Conservation (phyloP, 2,113 vertebrate species). For the Erpornis zantholeuca region DNA sequence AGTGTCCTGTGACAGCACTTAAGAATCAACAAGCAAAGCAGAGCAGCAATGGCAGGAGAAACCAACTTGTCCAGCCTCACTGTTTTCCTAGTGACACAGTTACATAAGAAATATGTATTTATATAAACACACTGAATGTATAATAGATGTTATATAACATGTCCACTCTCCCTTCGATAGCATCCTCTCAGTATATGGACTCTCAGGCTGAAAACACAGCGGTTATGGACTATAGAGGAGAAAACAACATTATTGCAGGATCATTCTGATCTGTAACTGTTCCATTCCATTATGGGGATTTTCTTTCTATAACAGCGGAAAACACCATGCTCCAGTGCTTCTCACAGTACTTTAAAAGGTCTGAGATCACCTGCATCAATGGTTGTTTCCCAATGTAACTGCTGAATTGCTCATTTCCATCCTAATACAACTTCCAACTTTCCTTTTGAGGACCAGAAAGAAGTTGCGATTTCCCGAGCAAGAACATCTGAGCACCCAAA, state of each 20-base stretch:
- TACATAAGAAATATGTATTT: conserved; percentile 31
- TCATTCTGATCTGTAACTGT: background rate
- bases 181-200: background rate
- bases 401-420: background rate
- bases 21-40: background rate
- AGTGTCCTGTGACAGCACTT: background rate
- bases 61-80: background rate
- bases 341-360: background rate
- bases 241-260: background rate
- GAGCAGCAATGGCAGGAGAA: background rate
- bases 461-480: background rate
- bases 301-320: conserved; percentile 7
- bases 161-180: background rate
- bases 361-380: background rate
- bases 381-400: background rate
- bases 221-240: background rate
- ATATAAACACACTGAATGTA: background rate
- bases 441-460: background rate
- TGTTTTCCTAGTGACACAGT: conserved; percentile 1
- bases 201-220: background rate
- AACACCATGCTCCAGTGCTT: background rate
- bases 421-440: background rate
- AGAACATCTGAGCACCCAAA: background rate
- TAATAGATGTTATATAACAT: background rate
- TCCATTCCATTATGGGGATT: background rate